These are phyloP conservation scores for Panagrolaimus sp. DNA, from an alignment of 1,140 invertebrate genomes.

Conservation along the genomic window DNA sequence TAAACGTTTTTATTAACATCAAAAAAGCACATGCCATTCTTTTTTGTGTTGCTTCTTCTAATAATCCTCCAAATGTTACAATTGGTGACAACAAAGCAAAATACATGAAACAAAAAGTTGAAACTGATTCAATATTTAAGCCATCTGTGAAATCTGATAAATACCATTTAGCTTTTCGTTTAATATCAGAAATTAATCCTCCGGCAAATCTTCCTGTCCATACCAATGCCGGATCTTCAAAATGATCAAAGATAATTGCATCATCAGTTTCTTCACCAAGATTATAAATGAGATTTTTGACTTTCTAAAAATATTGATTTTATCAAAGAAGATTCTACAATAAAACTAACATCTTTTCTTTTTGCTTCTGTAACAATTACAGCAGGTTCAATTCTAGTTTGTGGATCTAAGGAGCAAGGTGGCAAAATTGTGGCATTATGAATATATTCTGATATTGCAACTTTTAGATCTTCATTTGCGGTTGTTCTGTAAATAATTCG, in stretches of 20 bases:
- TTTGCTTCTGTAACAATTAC: constrained; percentile 80
- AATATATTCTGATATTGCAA: constrained; percentile 92
- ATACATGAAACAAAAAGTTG: constrained; percentile 90
- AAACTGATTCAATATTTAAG: constrained; percentile 82
- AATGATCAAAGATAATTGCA: constrained; percentile 60
- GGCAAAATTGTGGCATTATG: constrained; percentile 93
- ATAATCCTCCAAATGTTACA: constrained; percentile 88
- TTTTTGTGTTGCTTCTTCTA: constrained; percentile 87
- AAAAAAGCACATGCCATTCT: constrained; percentile 69
- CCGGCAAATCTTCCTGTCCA: constrained; percentile 81
- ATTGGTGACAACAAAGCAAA: constrained; percentile 96
- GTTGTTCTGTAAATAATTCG: constrained; percentile 92
- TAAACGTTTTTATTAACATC: constrained; percentile 15
- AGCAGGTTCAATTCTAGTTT: constrained; percentile 89
- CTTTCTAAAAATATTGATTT: background rate
- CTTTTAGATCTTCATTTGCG: constrained; percentile 83
- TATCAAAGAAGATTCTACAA: constrained; percentile 11
- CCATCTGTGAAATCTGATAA: constrained; percentile 72
- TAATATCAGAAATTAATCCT: constrained; percentile 83
- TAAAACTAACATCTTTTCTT: constrained; percentile 45
- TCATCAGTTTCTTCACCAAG: constrained; percentile 67
- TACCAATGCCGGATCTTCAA: constrained; percentile 63
- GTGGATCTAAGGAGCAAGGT: constrained; percentile 96
- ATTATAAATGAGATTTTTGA: constrained; percentile 11
- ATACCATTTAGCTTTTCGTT: constrained; percentile 80